Conservation (phyloP, 2,113 vertebrate species). For the Mormyrus iriodes region DNA sequence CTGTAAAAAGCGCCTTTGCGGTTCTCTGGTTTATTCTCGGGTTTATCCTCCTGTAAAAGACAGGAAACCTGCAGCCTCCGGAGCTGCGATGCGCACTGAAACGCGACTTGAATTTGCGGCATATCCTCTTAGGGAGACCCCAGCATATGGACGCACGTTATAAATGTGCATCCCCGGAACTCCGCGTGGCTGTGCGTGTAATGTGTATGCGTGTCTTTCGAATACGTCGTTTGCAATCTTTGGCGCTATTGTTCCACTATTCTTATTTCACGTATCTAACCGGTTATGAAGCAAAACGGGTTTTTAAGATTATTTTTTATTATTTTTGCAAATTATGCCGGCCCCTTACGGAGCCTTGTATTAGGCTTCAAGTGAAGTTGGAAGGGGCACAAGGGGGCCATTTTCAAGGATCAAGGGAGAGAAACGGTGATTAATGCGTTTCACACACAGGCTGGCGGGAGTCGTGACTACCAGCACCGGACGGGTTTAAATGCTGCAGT, state of each 20-base stretch:
- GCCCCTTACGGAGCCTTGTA: background rate
- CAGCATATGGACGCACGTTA: background rate
- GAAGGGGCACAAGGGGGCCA: background rate
- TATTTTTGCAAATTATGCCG: background rate
- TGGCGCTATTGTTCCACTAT: background rate
- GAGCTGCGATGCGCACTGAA: background rate
- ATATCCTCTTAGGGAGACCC: background rate
- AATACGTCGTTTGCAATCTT: background rate
- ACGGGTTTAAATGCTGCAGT: background rate
- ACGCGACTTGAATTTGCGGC: background rate
- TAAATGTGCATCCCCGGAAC: background rate
- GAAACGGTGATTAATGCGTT: background rate
- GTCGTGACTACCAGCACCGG: conserved; percentile 19
- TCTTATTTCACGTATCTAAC: background rate
- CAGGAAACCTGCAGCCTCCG: background rate
- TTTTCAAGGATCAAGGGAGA: background rate
- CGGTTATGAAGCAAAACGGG: background rate
- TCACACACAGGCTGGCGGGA: background rate
- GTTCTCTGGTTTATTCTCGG: background rate
- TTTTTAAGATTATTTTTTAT: background rate
- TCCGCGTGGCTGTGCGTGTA: background rate
- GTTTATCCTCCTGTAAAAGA: background rate
- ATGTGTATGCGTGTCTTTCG: background rate
- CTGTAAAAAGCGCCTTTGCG: background rate
- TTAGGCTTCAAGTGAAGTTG: background rate